A percentile compares a stretch with the other conserved stretches of the same genome.
phyloP scores from a whole-genome alignment of 2,113 vertebrate genomes.

The Lasiurus cinereus region DNA sequence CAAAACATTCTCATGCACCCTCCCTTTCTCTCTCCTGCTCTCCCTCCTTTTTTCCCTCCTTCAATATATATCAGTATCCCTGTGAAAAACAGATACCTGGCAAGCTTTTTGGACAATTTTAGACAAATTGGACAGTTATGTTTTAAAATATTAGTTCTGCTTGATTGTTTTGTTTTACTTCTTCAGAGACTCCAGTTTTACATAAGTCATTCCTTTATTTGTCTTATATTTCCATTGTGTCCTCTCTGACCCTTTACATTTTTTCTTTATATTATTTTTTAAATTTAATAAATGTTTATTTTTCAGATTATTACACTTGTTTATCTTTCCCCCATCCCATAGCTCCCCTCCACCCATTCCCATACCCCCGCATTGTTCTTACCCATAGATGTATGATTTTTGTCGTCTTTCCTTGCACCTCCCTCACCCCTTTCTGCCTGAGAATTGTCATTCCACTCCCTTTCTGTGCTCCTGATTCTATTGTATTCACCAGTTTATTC shows the following conservation, averaged over 20 bases:
- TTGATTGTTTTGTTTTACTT: slow-evolving; percentile 28
- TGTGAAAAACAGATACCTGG: not conserved
- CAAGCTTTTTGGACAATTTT: slow-evolving; percentile 42
- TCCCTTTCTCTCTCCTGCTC: not conserved
- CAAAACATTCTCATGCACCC: not conserved
- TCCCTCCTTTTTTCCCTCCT: not conserved
- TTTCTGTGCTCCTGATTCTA: no score
- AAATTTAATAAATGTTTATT: no score
- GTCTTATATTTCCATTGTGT: not conserved
- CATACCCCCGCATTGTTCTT: no score
- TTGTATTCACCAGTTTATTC: no score
- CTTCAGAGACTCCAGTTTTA: not conserved
- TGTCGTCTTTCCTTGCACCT: no score
- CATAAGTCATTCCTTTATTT: not conserved
- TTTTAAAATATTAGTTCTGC: slow-evolving; percentile 5
- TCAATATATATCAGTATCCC: not conserved
- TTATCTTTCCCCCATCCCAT: no score
- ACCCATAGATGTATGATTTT: no score
- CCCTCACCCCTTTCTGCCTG: no score
- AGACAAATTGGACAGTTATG: slow-evolving; percentile 12
- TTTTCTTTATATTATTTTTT: not conserved
- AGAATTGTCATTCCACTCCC: no score
- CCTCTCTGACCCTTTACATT: not conserved
- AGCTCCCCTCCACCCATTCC: no score
- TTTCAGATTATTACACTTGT: no score